Conservation (phyloP, 2,797 vertebrate genomes). For the Alca torda region DNA sequence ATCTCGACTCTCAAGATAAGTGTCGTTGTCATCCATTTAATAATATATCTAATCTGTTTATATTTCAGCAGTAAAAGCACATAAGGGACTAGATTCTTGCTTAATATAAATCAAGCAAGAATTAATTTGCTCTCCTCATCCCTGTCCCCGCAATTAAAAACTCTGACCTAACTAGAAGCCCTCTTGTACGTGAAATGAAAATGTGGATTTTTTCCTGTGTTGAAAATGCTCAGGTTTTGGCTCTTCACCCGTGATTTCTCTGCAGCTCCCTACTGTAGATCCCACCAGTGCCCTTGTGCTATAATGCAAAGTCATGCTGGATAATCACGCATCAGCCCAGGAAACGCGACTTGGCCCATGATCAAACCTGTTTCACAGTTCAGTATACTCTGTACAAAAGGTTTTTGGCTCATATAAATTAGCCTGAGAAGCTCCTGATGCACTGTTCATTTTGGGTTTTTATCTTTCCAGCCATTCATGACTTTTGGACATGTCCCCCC, state of each 20-base stretch:
- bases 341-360: constrained; percentile 9
- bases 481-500: not conserved
- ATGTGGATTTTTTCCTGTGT: not conserved
- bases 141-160: not conserved
- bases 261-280: not conserved
- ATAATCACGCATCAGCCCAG: constrained; percentile 29
- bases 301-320: constrained; percentile 47
- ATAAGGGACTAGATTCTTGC: not conserved
- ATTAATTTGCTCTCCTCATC: not conserved
- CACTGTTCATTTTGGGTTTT: not conserved
- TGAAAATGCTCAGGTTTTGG: not conserved
- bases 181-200: not conserved
- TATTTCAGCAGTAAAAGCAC: not conserved
- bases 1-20: not conserved
- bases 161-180: not conserved
- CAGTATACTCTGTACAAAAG: not conserved
- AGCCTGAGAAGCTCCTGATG: not conserved
- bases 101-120: not conserved
- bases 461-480: not conserved
- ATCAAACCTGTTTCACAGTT: constrained; percentile 32
- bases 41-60: not conserved
- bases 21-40: not conserved
- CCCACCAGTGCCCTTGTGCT: constrained; percentile 14
- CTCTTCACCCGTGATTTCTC: not conserved
- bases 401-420: not conserved